Base-by-base conservation (phyloP, 1,140 invertebrate genomes). In the Papilio xuthus region DNA sequence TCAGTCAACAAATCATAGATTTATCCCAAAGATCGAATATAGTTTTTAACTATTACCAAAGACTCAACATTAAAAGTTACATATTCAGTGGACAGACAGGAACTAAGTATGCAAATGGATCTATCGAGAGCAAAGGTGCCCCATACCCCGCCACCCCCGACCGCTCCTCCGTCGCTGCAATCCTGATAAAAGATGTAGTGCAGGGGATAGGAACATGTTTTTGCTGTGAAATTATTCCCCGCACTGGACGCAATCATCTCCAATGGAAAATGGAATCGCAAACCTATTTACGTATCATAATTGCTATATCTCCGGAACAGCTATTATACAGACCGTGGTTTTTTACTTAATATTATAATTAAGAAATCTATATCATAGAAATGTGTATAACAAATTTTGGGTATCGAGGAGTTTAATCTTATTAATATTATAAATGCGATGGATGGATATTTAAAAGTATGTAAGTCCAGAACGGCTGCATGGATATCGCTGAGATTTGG, bases 201-300 rank as follows among this genome's bases (percentile, higher is more conserved):
- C 56, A 2, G 8, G 26, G n/a, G 70, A 72, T 26, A 44, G 70
- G 42, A 72, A 72, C 70, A 44, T 47, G 70, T 72, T 72, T 72
- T 72, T 72, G 70, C 41, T 72, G 37, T 72, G 70, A 72, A 47
- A 72, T 72, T 72, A 72, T 42, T 72, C 70, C 41, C 41, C 41
- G 42, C 41, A 20, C 70, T 47, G n/a, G 37, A 26, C 42, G 70
- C 41, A 72, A 72, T 72, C 70, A 72, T 28, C 70, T 47, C 42
- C 41, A 44, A 42, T 44, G 20, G 70, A 72, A 72, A 72, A 72
- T 73, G 71, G 41, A 26, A 15, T 44, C 37, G 37, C 32, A 37
- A 70, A n/a, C 37, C 41, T 71, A 42, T 71, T 71, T 42, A 28
- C 15, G 60, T 13, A 28, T 28, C 13, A 15, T 53, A 67, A 67